Evolutionary conservation across 2,113 vertebrate species (phyloP), one percentile per base, ranked within the genome.

Genomic region (Uria aalge): DNA sequence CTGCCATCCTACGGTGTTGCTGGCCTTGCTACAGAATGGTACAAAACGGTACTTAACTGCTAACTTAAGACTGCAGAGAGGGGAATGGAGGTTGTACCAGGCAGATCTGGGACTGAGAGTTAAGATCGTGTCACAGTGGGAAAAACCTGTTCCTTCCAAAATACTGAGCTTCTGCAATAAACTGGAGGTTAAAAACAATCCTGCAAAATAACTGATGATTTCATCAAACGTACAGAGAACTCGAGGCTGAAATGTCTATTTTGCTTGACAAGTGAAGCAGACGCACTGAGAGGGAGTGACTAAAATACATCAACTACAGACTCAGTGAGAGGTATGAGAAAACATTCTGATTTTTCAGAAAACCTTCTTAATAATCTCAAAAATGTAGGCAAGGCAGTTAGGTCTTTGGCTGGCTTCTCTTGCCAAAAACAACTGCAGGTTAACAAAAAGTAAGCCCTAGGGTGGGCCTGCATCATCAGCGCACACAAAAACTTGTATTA

Each of bases 121-220:
- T 27, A 60, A 82, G 43, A 74, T 29, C 0, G 0, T 43, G 36
- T 8, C 68, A 68, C 1, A 0, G 21, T 5, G 16, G 62, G 60
- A 56, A 56, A 92, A 84, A 94, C 12, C 43, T 40, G 17, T 6
- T 52, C 83, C 60, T 77, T 86, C 56, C 56, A 75, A 88, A 92
- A 88, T 47, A 74, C 30, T 26, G 15, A 86, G 21, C n/a, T 67
- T 47, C 72, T 87, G 56, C 80, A 72, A 18, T 30, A 80, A 95
- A 3, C 26, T 77, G 56, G 56, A 87, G 43, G 23, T 91, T 75
- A 81, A 72, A 88, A 90, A 64, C 76, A 74, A 41, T 15, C 17
- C 73, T 87, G 53, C 24, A 72, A 78, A 94, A 66, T 72, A 81
- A 72, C 30, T 43, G 67, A 85, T 74, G 55, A 43, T 77, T 88